Conservation (phyloP, 2,113 vertebrate genomes). For the Ageneiosus marmoratus region DNA sequence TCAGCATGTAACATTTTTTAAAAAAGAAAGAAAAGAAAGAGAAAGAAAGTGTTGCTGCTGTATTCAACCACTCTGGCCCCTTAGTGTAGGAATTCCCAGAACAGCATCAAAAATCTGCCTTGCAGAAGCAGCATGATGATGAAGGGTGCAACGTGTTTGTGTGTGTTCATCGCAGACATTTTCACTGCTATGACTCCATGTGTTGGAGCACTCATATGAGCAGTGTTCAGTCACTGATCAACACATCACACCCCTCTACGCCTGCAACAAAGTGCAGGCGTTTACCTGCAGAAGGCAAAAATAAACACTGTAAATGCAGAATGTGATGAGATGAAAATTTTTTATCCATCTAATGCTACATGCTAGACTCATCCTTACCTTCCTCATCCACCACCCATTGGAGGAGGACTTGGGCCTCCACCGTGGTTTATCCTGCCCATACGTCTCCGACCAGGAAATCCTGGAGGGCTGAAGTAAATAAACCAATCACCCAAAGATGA, state of each 20-base stretch:
- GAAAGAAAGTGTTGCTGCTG: constrained; percentile 17
- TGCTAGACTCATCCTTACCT: constrained; percentile 72
- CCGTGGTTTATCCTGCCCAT: constrained; percentile 90
- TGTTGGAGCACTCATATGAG: constrained; percentile 8
- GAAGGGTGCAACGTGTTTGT: constrained; percentile 35
- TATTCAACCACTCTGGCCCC: constrained; percentile 85
- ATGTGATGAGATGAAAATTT: not conserved
- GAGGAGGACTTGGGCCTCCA: constrained; percentile 86
- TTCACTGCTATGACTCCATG: not conserved
- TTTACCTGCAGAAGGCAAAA: constrained; percentile 81
- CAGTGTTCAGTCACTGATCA: constrained; percentile 48
- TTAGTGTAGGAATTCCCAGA: constrained; percentile 85
- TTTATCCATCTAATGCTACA: not conserved
- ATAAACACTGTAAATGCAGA: not conserved
- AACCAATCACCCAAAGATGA: not conserved
- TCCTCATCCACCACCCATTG: constrained; percentile 98
- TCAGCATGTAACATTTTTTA: not conserved
- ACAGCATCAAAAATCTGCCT: constrained; percentile 83
- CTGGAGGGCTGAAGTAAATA: constrained; percentile 79
- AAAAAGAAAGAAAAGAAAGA: not conserved
- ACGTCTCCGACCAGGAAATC: constrained; percentile 83
- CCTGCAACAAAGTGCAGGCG: constrained; percentile 84
- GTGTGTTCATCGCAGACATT: constrained; percentile 11
- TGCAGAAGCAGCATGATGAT: constrained; percentile 77
- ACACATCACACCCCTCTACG: constrained; percentile 61